Conservation (phyloP, 2,888 invertebrate species). For the Strigamia maritima region DNA sequence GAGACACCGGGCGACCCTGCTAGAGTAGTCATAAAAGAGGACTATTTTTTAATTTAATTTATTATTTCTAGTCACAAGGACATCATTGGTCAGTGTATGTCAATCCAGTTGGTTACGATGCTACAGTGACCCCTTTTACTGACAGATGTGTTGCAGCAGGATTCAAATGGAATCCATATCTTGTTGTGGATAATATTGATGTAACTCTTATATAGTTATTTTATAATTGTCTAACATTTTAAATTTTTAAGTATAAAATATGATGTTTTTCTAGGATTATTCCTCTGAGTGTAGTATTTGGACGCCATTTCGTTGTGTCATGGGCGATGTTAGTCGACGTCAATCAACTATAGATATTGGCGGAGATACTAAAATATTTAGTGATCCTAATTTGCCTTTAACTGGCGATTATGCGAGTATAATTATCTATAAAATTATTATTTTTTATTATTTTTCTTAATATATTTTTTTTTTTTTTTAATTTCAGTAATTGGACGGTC, state of each 20-base stretch:
- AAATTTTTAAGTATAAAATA: too few species aligned
- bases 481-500: constrained; percentile 68
- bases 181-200: constrained; percentile 56
- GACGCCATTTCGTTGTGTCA: constrained; percentile 83
- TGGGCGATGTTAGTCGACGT: constrained; percentile 82
- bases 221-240: too few species aligned
- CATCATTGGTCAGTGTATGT: constrained; percentile 90
- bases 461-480: too few species aligned
- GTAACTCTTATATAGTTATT: too few species aligned
- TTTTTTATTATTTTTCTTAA: background rate
- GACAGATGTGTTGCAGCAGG: constrained; percentile 88
- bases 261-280: constrained; percentile 69
- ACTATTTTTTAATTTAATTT: too few species aligned
- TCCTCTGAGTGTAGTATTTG: constrained; percentile 80
- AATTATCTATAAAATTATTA: too few species aligned
- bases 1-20: too few species aligned
- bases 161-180: constrained; percentile 87
- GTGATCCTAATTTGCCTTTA: constrained; percentile 83
- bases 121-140: constrained; percentile 71
- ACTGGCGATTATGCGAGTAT: constrained; percentile 52
- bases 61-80: constrained; percentile 67
- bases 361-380: constrained; percentile 68
- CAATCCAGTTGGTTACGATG: constrained; percentile 87
- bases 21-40: too few species aligned
- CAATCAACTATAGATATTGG: constrained; percentile 81